phyloP scores from a whole-genome alignment of 2,888 invertebrate species.

The Aplocera efformata region DNA sequence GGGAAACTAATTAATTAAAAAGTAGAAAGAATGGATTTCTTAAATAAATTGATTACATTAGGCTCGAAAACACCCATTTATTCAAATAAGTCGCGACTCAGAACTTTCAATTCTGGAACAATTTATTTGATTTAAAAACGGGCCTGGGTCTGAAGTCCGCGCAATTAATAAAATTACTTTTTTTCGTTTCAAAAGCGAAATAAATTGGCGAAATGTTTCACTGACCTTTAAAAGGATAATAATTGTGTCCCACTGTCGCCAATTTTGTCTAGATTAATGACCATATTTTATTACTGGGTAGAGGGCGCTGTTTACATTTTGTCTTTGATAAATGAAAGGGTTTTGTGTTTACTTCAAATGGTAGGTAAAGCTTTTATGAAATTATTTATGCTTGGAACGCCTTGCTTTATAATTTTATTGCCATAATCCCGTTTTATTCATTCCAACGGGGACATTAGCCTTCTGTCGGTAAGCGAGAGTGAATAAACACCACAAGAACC shows the following conservation, averaged over 20 bases:
- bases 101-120: slow-evolving; percentile 9
- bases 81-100: slow-evolving; percentile 12
- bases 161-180: slow-evolving; percentile 28
- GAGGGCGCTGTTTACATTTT: slow-evolving; percentile 35
- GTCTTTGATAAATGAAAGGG: slow-evolving; percentile 32
- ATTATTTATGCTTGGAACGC: not conserved
- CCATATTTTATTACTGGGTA: slow-evolving; percentile 44
- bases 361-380: slow-evolving; percentile 9
- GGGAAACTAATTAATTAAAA: slow-evolving; percentile 11
- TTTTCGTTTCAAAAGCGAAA: slow-evolving; percentile 33
- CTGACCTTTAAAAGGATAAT: slow-evolving; percentile 41
- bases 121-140: slow-evolving; percentile 19
- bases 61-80: slow-evolving; percentile 10
- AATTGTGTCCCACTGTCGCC: slow-evolving; percentile 45
- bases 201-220: slow-evolving; percentile 37
- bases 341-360: slow-evolving; percentile 16
- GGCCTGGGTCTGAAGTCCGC: slow-evolving; percentile 9
- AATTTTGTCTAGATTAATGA: slow-evolving; percentile 50
- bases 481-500: too few relatives aligned
- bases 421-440: too few relatives aligned
- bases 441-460: too few relatives aligned
- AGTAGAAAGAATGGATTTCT: slow-evolving; percentile 10
- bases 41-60: slow-evolving; percentile 15
- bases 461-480: too few relatives aligned
- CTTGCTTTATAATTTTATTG: too few relatives aligned